Conservation (phyloP, 2,113 vertebrate genomes). For the Vicugna pacos region DNA sequence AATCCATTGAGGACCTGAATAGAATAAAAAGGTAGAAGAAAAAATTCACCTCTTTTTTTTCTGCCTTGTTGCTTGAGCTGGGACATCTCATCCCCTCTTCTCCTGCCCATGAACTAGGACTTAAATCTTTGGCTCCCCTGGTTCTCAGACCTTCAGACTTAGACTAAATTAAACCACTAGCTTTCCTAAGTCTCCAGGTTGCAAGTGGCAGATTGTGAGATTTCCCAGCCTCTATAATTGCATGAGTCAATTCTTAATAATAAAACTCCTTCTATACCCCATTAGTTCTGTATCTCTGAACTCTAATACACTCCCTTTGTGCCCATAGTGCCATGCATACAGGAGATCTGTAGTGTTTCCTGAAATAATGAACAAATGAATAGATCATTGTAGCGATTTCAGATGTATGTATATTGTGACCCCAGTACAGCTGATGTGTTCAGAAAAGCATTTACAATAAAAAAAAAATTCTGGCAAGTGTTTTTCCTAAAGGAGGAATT, state of each 20-base stretch:
- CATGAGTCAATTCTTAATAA: neutral
- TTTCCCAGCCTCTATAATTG: neutral
- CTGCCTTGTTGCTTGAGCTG: neutral
- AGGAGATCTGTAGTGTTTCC: neutral
- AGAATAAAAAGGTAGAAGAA: neutral
- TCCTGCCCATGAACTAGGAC: neutral
- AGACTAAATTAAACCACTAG: neutral
- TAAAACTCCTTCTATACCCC: neutral
- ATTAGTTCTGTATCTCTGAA: conserved; percentile 13
- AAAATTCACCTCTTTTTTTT: neutral
- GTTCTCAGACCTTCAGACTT: neutral
- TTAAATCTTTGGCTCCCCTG: neutral
- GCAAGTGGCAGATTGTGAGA: neutral
- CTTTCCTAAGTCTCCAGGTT: neutral
- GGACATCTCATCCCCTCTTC: neutral
- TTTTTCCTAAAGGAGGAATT: conserved; percentile 11
- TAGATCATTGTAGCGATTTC: neutral
- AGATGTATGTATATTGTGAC: neutral
- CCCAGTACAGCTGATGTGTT: neutral
- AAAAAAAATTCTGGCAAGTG: neutral
- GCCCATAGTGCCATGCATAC: neutral
- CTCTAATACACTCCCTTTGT: neutral
- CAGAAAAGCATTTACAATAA: conserved; percentile 42
- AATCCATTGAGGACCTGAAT: neutral
- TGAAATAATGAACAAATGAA: conserved; percentile 17